phyloP scores from a whole-genome alignment of 2,113 vertebrate species.

The Chlorodrepanis virens region DNA sequence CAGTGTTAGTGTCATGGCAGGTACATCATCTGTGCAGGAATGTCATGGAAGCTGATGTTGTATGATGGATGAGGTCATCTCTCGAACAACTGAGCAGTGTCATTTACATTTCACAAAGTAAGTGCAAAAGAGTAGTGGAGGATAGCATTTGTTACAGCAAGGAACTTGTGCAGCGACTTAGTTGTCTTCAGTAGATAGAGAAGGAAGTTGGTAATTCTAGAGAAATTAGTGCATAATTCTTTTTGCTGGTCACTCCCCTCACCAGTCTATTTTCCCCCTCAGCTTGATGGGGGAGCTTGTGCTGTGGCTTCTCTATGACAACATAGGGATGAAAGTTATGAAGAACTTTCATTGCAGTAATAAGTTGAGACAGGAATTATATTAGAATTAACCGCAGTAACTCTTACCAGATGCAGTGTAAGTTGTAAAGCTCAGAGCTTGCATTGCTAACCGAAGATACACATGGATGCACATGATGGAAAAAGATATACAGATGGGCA shows the following conservation, averaged over 20 bases:
- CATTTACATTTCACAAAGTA: neutral
- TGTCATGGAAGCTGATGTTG: neutral
- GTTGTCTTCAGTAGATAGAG: neutral
- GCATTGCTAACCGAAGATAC: neutral
- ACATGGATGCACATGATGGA: neutral
- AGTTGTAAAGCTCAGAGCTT: neutral
- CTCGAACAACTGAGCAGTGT: neutral
- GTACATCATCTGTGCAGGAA: neutral
- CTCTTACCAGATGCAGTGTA: neutral
- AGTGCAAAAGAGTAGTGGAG: neutral
- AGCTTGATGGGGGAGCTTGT: neutral
- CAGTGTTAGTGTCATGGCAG: neutral
- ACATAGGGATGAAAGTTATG: neutral
- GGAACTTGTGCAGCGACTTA: fast-evolving
- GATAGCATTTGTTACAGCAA: neutral
- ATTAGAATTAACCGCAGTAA: neutral
- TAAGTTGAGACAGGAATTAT: neutral
- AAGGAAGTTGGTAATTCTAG: neutral
- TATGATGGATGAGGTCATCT: neutral
- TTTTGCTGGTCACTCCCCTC: neutral
- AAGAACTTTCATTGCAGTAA: neutral
- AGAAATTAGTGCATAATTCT: neutral
- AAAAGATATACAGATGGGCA: neutral
- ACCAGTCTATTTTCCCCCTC: neutral
- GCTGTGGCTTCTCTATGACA: neutral